These are phyloP conservation scores for Drosophila paranaensis DNA, from an alignment of 2,888 invertebrate genomes.

Conservation along the genomic window DNA sequence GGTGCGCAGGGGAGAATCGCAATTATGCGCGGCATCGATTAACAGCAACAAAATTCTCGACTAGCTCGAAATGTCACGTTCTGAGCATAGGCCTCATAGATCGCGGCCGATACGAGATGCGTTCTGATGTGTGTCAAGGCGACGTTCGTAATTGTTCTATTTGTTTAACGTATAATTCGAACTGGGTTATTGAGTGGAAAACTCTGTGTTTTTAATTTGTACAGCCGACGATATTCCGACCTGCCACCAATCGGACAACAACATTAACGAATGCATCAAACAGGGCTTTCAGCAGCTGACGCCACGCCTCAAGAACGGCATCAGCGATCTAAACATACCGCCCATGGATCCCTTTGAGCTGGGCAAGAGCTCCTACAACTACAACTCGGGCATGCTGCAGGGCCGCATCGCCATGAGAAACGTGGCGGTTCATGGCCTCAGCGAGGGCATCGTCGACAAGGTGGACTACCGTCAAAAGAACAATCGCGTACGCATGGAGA, in stretches of 20 bases:
- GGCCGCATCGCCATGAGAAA: conserved; percentile 85
- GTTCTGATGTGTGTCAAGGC: conserved; percentile 63
- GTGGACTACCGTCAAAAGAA: conserved; percentile 85
- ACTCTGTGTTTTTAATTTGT: neutral
- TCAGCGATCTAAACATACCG: conserved; percentile 81
- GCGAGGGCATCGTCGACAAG: conserved; percentile 86
- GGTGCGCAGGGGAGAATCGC: neutral
- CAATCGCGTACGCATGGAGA: conserved; percentile 86
- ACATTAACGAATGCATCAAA: conserved; percentile 87
- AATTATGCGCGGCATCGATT: conserved; percentile 49
- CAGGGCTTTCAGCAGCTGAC: conserved; percentile 86
- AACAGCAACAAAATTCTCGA: conserved; percentile 42
- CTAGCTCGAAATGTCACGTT: conserved; percentile 62
- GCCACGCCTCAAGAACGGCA: conserved; percentile 82
- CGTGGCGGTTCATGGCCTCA: conserved; percentile 86
- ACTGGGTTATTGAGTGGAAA: conserved; percentile 10
- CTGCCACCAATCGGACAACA: conserved; percentile 86
- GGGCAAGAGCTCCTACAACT: conserved; percentile 78
- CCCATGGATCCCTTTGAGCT: conserved; percentile 82
- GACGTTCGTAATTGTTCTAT: conserved; percentile 11
- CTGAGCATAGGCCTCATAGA: conserved; percentile 61
- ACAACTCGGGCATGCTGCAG: conserved; percentile 77
- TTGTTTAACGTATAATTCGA: neutral
- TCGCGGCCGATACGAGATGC: conserved; percentile 46
- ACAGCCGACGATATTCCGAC: conserved; percentile 85